phyloP scores from a whole-genome alignment of 2,888 invertebrate genomes.

The Polydrusus tereticollis region DNA sequence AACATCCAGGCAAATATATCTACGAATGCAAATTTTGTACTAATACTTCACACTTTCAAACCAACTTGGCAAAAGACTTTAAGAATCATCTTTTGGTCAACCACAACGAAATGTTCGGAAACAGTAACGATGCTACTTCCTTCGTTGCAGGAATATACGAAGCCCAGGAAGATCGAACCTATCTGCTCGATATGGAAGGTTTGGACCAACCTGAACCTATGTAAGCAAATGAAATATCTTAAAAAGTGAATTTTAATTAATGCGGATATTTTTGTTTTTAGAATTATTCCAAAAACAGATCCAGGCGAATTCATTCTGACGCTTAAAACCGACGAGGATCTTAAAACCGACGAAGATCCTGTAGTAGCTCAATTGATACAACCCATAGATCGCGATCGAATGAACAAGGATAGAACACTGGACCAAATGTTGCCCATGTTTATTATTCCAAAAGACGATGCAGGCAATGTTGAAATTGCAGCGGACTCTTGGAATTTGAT shows the following conservation, averaged over 20 bases:
- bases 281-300: conserved; percentile 23
- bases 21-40: conserved; percentile 83
- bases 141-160: conserved; percentile 69
- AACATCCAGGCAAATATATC: conserved; percentile 82
- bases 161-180: conserved; percentile 60
- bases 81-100: conserved; percentile 73
- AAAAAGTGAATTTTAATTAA: too few relatives aligned
- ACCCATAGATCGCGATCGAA: conserved; percentile 53
- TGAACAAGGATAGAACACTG: conserved; percentile 53
- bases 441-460: conserved; percentile 62
- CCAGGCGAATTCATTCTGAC: conserved; percentile 38
- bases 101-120: conserved; percentile 71
- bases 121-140: conserved; percentile 69
- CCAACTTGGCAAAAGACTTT: conserved; percentile 78
- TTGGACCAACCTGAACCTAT: conserved; percentile 28
- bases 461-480: conserved; percentile 58
- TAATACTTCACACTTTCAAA: conserved; percentile 65
- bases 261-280: conserved; percentile 1
- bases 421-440: conserved; percentile 63
- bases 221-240: too few relatives aligned
- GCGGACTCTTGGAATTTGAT: conserved; percentile 64
- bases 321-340: conserved; percentile 52
- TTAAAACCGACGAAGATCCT: conserved; percentile 53
- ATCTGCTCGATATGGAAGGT: conserved; percentile 38
- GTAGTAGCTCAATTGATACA: conserved; percentile 55